A percentile compares a stretch with the other conserved stretches of the same genome.
phyloP scores from a whole-genome alignment of 2,113 vertebrate genomes.

The Ariopsis seemanni region DNA sequence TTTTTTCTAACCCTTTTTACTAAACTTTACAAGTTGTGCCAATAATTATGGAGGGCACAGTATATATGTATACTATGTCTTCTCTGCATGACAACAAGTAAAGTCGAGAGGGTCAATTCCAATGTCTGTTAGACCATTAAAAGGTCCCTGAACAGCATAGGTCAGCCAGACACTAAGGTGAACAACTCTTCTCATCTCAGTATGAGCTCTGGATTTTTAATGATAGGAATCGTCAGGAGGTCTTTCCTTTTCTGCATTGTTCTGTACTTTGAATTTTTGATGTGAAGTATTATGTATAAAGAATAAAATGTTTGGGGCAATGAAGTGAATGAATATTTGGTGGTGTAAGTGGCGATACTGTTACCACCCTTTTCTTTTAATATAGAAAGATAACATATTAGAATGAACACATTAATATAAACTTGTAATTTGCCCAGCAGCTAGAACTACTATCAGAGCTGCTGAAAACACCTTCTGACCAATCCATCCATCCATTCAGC shows the following conservation, averaged over 20 bases:
- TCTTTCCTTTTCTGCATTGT: neutral
- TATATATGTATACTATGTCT: neutral
- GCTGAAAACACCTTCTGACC: neutral
- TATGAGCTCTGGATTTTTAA: constrained; percentile 9
- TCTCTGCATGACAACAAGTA: constrained; percentile 13
- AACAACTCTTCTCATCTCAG: neutral
- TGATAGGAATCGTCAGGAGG: neutral
- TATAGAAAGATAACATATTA: neutral
- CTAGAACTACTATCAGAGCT: neutral
- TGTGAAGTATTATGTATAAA: neutral
- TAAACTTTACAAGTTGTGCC: too few relatives aligned
- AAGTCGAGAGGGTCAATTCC: constrained; percentile 13
- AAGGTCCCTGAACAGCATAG: constrained; percentile 7
- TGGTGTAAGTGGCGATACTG: neutral
- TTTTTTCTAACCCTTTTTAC: neutral
- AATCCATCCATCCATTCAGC: neutral
- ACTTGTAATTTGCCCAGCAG: neutral
- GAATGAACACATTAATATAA: constrained; percentile 1
- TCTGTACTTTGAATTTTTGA: constrained; percentile 9
- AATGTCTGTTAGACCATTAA: constrained; percentile 20
- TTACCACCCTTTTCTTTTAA: neutral
- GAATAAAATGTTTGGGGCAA: neutral
- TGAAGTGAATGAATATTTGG: too few relatives aligned
- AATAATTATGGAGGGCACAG: too few relatives aligned
- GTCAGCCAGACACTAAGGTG: neutral